Conservation (phyloP, 2,888 invertebrate genomes). For the Cremastinae sp. region DNA sequence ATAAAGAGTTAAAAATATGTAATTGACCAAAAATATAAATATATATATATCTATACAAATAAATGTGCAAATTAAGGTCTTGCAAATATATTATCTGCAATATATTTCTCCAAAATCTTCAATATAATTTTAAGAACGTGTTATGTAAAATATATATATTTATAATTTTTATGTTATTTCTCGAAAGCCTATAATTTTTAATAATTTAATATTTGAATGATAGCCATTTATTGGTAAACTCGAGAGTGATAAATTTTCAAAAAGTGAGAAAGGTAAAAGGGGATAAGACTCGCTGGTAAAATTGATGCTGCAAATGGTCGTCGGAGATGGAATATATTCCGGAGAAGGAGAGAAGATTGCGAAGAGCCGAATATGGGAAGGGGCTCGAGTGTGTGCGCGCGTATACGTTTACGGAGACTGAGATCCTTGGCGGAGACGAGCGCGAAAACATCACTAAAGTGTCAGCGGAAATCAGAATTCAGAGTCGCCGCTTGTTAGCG, state of each 20-base stretch:
- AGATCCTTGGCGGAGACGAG: conserved; percentile 65
- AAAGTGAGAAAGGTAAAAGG: not conserved
- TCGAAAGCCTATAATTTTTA: too few species aligned
- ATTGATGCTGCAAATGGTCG: not conserved
- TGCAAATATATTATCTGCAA: too few species aligned
- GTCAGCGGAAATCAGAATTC: conserved; percentile 80
- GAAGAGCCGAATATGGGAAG: conserved; percentile 55
- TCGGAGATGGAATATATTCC: not conserved
- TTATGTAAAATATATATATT: too few species aligned
- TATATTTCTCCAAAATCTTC: too few species aligned
- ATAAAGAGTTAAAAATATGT: too few species aligned
- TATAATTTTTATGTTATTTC: too few species aligned
- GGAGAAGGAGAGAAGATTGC: not conserved
- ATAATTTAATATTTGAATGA: too few species aligned
- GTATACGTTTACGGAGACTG: conserved; percentile 45
- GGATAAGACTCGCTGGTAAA: not conserved
- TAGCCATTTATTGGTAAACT: too few species aligned
- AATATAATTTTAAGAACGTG: too few species aligned
- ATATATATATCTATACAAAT: too few species aligned
- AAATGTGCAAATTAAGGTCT: too few species aligned
- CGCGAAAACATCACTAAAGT: conserved; percentile 79
- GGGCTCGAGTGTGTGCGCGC: conserved; percentile 11
- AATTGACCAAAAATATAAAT: too few species aligned
- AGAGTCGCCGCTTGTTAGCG: conserved; percentile 79
- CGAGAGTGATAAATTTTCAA: not conserved